These are phyloP conservation scores for Diadophis punctatus DNA, from an alignment of 2,113 vertebrate species.

Conservation along the genomic window DNA sequence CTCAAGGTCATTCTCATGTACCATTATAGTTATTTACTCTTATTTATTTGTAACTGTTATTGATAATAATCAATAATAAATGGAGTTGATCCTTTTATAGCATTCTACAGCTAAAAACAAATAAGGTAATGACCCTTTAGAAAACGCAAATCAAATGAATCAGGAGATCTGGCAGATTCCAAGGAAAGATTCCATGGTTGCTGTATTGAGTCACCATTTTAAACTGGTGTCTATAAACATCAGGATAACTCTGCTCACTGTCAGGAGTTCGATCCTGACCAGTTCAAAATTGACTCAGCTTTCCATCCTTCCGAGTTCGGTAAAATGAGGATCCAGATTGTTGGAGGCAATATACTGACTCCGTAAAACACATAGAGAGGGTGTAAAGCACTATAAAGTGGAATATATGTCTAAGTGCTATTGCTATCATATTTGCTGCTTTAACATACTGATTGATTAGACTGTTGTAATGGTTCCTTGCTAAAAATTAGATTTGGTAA, in stretches of 20 bases:
- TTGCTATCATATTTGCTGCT: not conserved
- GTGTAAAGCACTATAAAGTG: not conserved
- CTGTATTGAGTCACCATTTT: not conserved
- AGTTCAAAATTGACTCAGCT: not conserved
- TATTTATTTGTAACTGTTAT: not conserved
- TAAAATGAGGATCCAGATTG: not conserved
- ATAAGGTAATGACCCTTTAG: not conserved
- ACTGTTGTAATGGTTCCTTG: conserved; percentile 9
- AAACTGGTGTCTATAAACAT: conserved; percentile 14
- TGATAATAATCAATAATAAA: not conserved
- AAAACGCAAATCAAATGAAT: not conserved
- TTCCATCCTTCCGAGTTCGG: not conserved
- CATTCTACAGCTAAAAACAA: not conserved
- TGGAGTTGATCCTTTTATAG: not conserved
- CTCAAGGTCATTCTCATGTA: not conserved
- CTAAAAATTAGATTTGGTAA: not conserved
- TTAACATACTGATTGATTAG: conserved; percentile 8
- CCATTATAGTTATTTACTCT: not conserved
- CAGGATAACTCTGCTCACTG: not conserved
- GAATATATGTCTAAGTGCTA: not conserved
- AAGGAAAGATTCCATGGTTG: not conserved
- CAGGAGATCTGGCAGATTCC: not conserved
- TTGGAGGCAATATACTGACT: not conserved
- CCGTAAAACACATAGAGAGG: not conserved
- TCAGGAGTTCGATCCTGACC: not conserved